Base-by-base conservation (phyloP, 2,797 vertebrate genomes). In the Tachyglossus aculeatus region DNA sequence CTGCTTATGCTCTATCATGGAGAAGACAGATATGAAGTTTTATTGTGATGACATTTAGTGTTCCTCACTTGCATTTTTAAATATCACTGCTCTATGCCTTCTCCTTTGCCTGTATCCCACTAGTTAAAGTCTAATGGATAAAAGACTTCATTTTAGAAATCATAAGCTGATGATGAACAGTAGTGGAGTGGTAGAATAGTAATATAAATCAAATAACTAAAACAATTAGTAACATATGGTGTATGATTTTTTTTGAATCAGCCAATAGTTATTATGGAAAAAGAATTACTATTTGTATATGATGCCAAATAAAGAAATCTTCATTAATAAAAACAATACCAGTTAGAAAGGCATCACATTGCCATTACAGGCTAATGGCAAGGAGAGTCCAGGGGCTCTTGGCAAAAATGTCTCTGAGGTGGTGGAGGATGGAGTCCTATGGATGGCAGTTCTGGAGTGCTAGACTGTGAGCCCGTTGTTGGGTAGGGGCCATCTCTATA, bases 1-100 rank as follows among this genome's bases (percentile, higher is more conserved):
- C 45, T 62, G 48, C n/a, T 19, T 78, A 69, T 85, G 48, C 37
- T 77, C 53, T 43, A 31, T 56, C 71, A 73, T 76, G 62, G 48
- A 52, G 32, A 77, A 55, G 50, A 55, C 41, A 76, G 67, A 76
- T 69, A 81, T 71, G 67, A 71, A 57, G 40, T 10, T 5, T 60
- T 69, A 57, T 64, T 80, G 62, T 55, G 21, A 52, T 39, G 63
- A 18, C 41, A 53, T 81, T 76, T 64, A 74, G 66, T 41, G 62
- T 69, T 75, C 68, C 50, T 57, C 45, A 39, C 34, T 52, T 70
- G 27, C 36, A 21, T 63, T 50, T 38, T 48, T 71, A 62, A 83
- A 72, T 51, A 52, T 32, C 45, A 32, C 9, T 29, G 70, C 27
- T n/a, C 27, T 55, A 34, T 63, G 76, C 36, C 24, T 38, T 58